A percentile compares a stretch with the other conserved stretches of the same genome.
Evolutionary conservation across 2,113 vertebrate species (phyloP).

Genomic region (Antidorcas marsupialis): DNA sequence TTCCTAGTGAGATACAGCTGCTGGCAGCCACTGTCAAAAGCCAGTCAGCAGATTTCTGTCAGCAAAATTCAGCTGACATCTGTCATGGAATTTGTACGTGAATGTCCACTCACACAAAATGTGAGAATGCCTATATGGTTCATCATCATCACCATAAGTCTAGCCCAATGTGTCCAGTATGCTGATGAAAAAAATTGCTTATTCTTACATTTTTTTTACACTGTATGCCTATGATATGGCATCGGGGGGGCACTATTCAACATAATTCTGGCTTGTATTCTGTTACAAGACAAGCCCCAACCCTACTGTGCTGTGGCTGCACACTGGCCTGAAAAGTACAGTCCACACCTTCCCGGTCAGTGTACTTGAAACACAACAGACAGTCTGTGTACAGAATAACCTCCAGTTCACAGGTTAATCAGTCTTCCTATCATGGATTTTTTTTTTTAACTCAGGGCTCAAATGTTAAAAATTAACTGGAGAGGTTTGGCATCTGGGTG

Average conservation of each 20-base stretch:
- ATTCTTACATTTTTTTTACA: neutral
- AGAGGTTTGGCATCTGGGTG: neutral
- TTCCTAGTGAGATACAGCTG: neutral
- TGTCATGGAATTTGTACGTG: neutral
- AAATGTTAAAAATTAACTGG: neutral
- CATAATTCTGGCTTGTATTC: neutral
- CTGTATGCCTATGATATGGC: neutral
- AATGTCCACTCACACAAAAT: neutral
- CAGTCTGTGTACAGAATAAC: rapidly evolving
- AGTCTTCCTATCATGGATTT: neutral
- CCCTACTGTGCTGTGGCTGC: rapidly evolving
- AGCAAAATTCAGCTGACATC: slow-evolving; percentile 29
- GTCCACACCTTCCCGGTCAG: neutral
- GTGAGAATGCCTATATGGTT: neutral
- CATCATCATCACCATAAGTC: neutral
- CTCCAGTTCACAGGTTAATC: neutral
- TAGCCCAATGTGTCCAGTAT: neutral
- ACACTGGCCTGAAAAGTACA: neutral
- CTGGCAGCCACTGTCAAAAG: slow-evolving; percentile 53
- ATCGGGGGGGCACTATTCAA: neutral
- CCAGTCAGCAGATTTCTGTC: neutral
- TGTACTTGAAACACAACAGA: rapidly evolving
- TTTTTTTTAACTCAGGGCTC: neutral
- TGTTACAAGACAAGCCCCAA: neutral
- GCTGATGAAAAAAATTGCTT: neutral